Evolutionary conservation across 2,888 invertebrate genomes (phyloP), one percentile per base, ranked within the genome.

Genomic region (Syrista parreyssii): DNA sequence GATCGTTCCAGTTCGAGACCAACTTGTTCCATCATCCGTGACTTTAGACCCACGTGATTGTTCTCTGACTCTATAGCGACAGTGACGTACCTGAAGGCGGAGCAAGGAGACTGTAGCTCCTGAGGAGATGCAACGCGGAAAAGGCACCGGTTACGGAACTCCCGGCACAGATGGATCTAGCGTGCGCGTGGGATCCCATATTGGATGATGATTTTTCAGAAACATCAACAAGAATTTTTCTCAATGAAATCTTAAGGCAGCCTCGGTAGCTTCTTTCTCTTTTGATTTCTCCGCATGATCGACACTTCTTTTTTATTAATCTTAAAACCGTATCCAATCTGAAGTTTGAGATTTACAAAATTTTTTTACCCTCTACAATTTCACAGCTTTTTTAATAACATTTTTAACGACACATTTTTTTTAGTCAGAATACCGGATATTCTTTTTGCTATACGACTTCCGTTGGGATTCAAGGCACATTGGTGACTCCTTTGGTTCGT

Each of bases 61-160:
- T 32, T 30, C 11, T 30, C 72, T 30, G 33, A 31, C 23, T 32
- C 68, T n/a, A 68, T 32, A 34, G 74, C 11, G 11, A 40, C n/a
- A 32, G 40, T 68, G 71, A 71, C 71, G 32, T 86, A 94, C 95
- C 95, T 90, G 94, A 92, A 30, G 94, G 93, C 33, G 94, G 92
- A 31, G 95, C 89, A 81, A 95, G 92, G 80, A 95, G 94, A 89
- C 95, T 95, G 90, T 95, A 95, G 82, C 94, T 95, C 78, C 94
- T 92, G 35, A 96, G 90, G 15, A 95, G 91, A 82, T 94, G 93
- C 76, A 95, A 92, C 3, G 95, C 94, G 0, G 95, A 94, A 83
- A 95, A 93, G 30, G 85, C 83, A 68, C 82, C 81, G 68, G 87
- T 82, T 34, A 87, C 87, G 75, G 86, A 85, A 69, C 83, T 86